Percentiles rank a stretch among this genome's conserved stretches.
These are phyloP conservation scores for Ridgeia piscesae DNA, from an alignment of 1,140 invertebrate species.

Conservation along the genomic window DNA sequence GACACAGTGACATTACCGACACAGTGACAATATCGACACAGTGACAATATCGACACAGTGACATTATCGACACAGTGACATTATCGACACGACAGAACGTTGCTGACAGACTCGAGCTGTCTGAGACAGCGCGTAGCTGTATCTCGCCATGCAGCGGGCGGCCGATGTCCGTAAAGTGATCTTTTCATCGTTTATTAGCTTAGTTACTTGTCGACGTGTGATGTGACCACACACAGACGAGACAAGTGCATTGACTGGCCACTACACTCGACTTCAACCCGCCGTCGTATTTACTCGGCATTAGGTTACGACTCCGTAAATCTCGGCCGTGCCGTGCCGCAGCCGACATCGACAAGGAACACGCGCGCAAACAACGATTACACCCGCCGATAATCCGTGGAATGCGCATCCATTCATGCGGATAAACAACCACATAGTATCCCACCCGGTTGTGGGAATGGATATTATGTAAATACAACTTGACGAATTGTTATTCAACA, in stretches of 20 bases:
- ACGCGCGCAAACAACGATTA: not conserved
- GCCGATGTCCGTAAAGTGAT: not conserved
- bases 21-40: too few species aligned
- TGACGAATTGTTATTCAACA: not conserved
- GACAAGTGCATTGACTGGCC: not conserved
- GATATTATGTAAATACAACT: not conserved
- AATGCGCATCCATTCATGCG: not conserved
- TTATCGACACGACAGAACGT: too few species aligned
- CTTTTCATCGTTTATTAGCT: not conserved
- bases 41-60: too few species aligned
- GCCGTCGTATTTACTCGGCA: not conserved
- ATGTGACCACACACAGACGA: not conserved
- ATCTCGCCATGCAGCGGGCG: not conserved
- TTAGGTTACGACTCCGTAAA: not conserved
- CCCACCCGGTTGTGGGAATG: not conserved
- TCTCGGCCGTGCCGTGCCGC: not conserved
- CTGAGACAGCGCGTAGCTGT: too few species aligned
- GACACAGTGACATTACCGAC: too few species aligned
- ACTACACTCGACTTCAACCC: not conserved
- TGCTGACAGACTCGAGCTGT: too few species aligned
- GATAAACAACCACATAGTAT: not conserved
- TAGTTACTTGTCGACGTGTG: not conserved
- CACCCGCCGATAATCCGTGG: not conserved
- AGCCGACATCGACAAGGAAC: not conserved
- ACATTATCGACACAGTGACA: too few species aligned